Percentiles rank a stretch among this genome's conserved stretches.
phyloP scores from a whole-genome alignment of 2,113 vertebrate genomes.

The Phocoena sinus region DNA sequence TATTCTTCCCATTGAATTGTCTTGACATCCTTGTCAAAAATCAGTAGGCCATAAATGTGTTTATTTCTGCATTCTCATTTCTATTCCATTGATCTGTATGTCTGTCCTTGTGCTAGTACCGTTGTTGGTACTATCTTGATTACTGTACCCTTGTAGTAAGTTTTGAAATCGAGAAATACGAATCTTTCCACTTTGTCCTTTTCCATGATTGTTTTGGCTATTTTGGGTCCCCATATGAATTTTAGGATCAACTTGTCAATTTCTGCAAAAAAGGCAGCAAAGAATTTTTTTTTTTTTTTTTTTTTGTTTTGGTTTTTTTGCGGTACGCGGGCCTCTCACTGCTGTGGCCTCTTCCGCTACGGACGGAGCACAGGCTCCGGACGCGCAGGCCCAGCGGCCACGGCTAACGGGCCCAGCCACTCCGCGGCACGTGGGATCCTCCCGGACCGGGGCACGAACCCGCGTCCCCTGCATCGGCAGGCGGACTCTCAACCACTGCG shows the following conservation, averaged over 20 bases:
- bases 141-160: not conserved
- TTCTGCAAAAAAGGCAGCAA: not conserved
- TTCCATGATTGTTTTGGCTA: not conserved
- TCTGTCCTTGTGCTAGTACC: not conserved
- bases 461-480: too few species aligned
- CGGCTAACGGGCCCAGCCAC: too few species aligned
- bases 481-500: too few species aligned
- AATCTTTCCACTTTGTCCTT: not conserved
- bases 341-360: too few species aligned
- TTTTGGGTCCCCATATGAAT: not conserved
- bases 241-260: slow-evolving; percentile 12
- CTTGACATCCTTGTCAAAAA: not conserved
- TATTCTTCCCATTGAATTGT: not conserved
- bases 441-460: too few species aligned
- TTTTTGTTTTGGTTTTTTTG: too few species aligned
- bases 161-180: not conserved
- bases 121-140: not conserved
- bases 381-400: too few species aligned
- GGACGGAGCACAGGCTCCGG: too few species aligned
- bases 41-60: not conserved
- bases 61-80: not conserved
- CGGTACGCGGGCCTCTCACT: too few species aligned
- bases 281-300: too few species aligned
- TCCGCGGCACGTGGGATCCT: too few species aligned
- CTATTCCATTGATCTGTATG: not conserved